A percentile compares a stretch with the other conserved stretches of the same genome.
These are phyloP conservation scores for Neoaliturus tenellus DNA, from an alignment of 2,888 invertebrate genomes.

Conservation along the genomic window DNA sequence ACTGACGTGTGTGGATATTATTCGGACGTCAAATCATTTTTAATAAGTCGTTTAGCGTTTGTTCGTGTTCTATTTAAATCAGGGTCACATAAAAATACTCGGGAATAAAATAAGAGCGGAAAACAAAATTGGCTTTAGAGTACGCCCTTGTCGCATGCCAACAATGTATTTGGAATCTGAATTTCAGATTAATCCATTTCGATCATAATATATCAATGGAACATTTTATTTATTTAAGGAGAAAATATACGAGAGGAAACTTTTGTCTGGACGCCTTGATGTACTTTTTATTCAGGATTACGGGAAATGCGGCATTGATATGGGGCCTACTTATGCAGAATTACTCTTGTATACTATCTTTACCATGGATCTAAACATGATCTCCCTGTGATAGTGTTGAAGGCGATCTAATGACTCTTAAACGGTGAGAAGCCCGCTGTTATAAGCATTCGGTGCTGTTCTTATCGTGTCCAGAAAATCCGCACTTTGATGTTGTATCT, in stretches of 20 bases:
- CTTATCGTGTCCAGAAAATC: background rate
- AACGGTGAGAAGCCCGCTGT: background rate
- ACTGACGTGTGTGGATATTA: too few species aligned
- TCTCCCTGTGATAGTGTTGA: background rate
- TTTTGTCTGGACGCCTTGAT: too few species aligned
- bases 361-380: background rate
- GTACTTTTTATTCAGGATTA: too few species aligned
- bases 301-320: too few species aligned
- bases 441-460: background rate
- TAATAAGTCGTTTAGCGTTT: too few species aligned
- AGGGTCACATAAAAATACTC: too few species aligned
- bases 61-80: background rate
- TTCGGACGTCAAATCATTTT: too few species aligned
- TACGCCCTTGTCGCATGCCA: background rate
- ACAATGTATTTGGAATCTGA: background rate
- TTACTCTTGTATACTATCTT: background rate
- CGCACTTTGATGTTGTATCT: too few species aligned
- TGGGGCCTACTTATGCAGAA: background rate
- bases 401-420: background rate
- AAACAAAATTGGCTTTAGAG: background rate
- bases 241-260: too few species aligned
- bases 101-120: too few species aligned
- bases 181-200: background rate
- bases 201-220: too few species aligned
- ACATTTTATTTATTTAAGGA: too few species aligned